Conservation (phyloP, 2,888 invertebrate genomes). For the Philhelius pedissequus region DNA sequence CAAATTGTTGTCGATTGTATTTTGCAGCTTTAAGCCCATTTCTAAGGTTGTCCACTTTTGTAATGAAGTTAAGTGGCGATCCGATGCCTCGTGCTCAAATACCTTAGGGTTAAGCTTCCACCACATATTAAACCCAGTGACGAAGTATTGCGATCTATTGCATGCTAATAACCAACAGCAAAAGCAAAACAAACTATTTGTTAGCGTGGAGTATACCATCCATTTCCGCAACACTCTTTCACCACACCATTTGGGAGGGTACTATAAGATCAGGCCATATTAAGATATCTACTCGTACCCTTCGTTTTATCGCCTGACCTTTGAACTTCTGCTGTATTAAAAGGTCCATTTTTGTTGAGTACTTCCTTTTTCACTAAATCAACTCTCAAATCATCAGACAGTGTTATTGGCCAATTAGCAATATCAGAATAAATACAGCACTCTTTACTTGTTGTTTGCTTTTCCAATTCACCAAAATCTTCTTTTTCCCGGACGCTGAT, state of each 20-base stretch:
- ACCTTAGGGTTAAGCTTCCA: neutral
- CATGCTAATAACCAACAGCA: neutral
- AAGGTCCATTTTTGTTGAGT: constrained; percentile 14
- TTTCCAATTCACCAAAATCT: neutral
- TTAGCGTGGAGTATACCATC: constrained; percentile 24
- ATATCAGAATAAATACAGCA: neutral
- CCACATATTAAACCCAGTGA: neutral
- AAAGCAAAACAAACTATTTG: constrained; percentile 16
- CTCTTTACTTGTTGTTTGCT: neutral
- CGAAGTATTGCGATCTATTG: neutral
- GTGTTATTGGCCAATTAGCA: neutral
- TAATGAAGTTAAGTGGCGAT: constrained; percentile 15
- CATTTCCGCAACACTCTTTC: constrained; percentile 17
- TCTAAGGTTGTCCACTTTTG: constrained; percentile 6
- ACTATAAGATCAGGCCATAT: constrained; percentile 9
- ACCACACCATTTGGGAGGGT: constrained; percentile 21
- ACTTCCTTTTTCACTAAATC: constrained; percentile 21
- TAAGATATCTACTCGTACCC: constrained; percentile 16
- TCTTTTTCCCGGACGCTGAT: constrained; percentile 2
- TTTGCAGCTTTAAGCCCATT: constrained; percentile 11
- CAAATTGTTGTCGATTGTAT: constrained; percentile 24
- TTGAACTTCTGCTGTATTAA: constrained; percentile 27
- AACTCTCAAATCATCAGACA: constrained; percentile 8
- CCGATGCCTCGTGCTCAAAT: constrained; percentile 5
- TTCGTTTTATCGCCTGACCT: constrained; percentile 21